Conservation (phyloP, 2,113 vertebrate genomes). For the Nyctereutes procyonoides region DNA sequence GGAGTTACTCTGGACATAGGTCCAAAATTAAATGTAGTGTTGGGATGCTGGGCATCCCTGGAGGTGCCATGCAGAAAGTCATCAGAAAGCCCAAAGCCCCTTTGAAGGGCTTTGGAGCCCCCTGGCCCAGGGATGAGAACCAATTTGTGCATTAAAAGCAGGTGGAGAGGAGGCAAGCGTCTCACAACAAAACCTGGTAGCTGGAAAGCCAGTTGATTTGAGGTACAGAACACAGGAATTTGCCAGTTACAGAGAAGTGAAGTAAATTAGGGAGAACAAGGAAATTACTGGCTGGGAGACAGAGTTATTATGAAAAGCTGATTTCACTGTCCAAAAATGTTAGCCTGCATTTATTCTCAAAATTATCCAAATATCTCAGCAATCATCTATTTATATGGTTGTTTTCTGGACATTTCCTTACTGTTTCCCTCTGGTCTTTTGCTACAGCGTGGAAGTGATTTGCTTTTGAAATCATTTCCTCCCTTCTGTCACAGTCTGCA, state of each 20-base stretch:
- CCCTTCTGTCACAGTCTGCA: not conserved
- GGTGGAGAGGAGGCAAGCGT: not conserved
- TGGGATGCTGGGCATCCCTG: not conserved
- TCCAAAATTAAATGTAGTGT: conserved; percentile 57
- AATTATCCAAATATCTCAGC: conserved; percentile 78
- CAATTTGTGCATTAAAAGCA: not conserved
- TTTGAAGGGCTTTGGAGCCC: not conserved
- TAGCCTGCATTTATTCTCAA: conserved; percentile 76
- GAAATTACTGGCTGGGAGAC: conserved; percentile 77
- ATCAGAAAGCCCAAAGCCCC: not conserved
- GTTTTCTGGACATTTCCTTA: conserved; percentile 66
- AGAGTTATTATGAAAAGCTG: conserved; percentile 76
- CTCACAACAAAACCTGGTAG: conserved; percentile 32
- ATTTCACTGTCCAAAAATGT: conserved; percentile 81
- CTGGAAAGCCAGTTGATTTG: not conserved
- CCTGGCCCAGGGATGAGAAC: not conserved
- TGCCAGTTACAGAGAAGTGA: conserved; percentile 71
- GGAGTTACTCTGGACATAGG: conserved; percentile 9
- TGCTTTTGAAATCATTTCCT: conserved; percentile 48
- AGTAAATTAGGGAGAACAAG: conserved; percentile 79
- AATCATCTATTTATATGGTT: conserved; percentile 79
- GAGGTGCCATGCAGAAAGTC: not conserved
- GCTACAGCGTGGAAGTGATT: conserved; percentile 7
- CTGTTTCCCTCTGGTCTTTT: conserved; percentile 47
- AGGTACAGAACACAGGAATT: conserved; percentile 8